These are phyloP conservation scores for Cotesia vestalis DNA, from an alignment of 1,140 invertebrate genomes.

Conservation along the genomic window DNA sequence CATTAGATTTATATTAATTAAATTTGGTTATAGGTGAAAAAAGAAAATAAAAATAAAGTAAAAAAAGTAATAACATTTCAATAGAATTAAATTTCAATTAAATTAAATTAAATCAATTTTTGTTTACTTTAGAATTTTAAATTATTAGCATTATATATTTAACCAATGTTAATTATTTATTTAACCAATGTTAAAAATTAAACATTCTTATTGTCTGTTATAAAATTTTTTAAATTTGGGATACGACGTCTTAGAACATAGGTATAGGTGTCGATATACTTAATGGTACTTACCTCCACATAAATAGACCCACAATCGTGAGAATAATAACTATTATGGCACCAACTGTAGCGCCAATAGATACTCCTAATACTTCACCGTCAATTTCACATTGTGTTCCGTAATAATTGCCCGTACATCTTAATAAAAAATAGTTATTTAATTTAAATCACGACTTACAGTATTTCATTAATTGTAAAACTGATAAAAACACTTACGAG, in stretches of 20 bases:
- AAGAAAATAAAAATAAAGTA: no score
- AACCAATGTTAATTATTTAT: no score
- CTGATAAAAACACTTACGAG: constrained; percentile 69
- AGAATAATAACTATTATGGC: constrained; percentile 88
- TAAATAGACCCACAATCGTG: constrained; percentile 85
- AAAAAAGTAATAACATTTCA: no score
- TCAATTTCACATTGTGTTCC: constrained; percentile 89
- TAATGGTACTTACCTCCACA: constrained; percentile 79
- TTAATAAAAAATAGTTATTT: constrained; percentile 54
- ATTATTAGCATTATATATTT: no score
- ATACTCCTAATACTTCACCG: constrained; percentile 89
- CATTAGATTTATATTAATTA: no score
- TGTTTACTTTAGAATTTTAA: no score
- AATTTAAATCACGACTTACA: constrained; percentile 12
- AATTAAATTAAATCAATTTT: no score
- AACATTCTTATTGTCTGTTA: no score
- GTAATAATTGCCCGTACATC: constrained; percentile 86
- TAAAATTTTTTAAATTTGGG: no score
- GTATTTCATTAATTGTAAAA: constrained; percentile 14
- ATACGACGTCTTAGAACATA: not conserved
- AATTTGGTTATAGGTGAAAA: no score
- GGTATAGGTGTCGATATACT: constrained; percentile 19
- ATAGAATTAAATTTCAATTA: no score
- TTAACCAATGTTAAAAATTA: no score
- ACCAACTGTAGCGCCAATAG: constrained; percentile 86